Conservation (phyloP, 2,797 vertebrate genomes). For the Limosa lapponica region DNA sequence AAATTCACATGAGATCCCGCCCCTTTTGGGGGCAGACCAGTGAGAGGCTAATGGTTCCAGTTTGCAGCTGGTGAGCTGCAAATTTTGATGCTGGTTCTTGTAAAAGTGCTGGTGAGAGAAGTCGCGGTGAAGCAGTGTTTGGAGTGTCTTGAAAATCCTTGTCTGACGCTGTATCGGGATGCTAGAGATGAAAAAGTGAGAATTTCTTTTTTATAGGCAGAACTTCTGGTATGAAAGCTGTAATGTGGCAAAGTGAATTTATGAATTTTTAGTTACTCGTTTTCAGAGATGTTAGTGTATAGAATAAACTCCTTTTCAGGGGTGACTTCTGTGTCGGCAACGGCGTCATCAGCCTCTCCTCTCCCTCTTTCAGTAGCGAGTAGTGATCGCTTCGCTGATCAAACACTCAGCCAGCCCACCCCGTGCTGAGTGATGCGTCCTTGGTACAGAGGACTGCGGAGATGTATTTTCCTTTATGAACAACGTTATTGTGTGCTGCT, state of each 20-base stretch:
- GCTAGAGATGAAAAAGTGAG: neutral
- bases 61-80: neutral
- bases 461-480: neutral
- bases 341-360: neutral
- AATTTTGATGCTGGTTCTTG: neutral
- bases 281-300: neutral
- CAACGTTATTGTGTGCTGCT: neutral
- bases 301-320: neutral
- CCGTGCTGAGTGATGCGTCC: neutral
- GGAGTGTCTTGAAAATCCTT: neutral
- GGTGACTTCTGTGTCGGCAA: neutral
- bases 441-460: neutral
- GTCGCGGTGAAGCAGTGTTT: neutral
- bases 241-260: fast-evolving
- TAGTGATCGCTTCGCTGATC: fast-evolving
- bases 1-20: neutral
- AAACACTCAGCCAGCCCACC: neutral
- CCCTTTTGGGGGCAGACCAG: neutral
- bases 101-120: neutral
- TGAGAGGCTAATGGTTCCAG: neutral
- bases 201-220: neutral
- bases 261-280: neutral
- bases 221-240: fast-evolving
- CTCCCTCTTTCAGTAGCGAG: neutral
- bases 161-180: fast-evolving